phyloP scores from a whole-genome alignment of 2,113 vertebrate species.

The Psammodynastes pulverulentus region DNA sequence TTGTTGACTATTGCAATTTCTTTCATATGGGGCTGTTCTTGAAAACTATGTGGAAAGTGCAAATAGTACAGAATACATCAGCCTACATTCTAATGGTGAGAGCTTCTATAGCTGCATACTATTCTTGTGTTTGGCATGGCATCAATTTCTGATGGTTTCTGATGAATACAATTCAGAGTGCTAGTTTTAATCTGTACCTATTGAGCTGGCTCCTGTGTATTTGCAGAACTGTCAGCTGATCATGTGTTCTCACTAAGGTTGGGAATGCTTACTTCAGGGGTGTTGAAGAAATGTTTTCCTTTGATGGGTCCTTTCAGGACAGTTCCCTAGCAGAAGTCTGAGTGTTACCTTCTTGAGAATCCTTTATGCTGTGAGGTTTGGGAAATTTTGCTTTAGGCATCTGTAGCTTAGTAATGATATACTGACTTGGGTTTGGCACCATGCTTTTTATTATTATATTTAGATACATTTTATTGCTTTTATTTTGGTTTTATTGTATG shows the following conservation, averaged over 20 bases:
- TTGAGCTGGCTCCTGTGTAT: neutral
- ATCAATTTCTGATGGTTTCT: neutral
- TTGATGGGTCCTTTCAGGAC: neutral
- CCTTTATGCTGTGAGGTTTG: neutral
- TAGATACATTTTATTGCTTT: neutral
- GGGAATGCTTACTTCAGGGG: neutral
- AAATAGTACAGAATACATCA: neutral
- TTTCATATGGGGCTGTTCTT: neutral
- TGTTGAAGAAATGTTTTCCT: neutral
- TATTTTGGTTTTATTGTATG: neutral
- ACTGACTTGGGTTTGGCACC: neutral
- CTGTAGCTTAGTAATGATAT: neutral
- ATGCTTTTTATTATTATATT: neutral
- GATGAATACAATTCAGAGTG: neutral
- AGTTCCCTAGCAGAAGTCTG: neutral
- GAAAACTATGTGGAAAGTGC: neutral
- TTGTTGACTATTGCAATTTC: neutral
- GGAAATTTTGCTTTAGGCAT: neutral
- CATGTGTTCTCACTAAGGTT: neutral
- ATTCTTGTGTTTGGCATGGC: neutral
- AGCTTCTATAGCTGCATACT: neutral
- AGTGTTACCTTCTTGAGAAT: neutral
- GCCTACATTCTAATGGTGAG: neutral
- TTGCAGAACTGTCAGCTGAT: neutral
- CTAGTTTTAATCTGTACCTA: neutral